A percentile compares a stretch with the other conserved stretches of the same genome.
Evolutionary conservation across 23 tunicate species (phyloP).

Genomic region (Styela plicata): DNA sequence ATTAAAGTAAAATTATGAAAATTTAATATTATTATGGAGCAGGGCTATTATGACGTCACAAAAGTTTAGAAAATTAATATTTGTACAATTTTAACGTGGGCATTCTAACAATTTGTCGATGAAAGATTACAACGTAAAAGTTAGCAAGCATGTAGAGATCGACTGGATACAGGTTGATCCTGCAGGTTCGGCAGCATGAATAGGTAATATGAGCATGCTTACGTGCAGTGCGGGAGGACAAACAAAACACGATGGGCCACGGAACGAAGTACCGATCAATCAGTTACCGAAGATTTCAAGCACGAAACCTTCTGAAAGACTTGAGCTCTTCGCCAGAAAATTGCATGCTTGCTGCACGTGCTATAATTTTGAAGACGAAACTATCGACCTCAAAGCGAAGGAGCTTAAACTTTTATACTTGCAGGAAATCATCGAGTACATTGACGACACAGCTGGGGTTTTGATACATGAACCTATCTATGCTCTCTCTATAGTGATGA

Average conservation of each 20-base stretch:
- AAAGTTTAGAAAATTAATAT: too few species aligned
- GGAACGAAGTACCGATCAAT: not conserved
- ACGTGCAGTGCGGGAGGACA: not conserved
- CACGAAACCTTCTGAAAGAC: conserved; percentile 45
- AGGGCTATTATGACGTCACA: too few species aligned
- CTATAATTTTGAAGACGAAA: conserved; percentile 33
- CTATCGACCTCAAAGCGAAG: conserved; percentile 39
- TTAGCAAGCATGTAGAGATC: too few species aligned
- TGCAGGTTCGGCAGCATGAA: not conserved
- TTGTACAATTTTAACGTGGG: too few species aligned
- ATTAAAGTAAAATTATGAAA: too few species aligned
- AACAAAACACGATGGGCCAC: not conserved
- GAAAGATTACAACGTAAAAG: too few species aligned
- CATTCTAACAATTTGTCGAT: too few species aligned
- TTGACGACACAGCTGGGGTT: conserved; percentile 59
- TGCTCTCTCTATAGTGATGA: conserved; percentile 54
- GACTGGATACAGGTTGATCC: not conserved
- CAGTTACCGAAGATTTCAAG: conserved; percentile 26
- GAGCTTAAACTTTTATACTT: conserved; percentile 56
- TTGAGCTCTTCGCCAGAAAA: conserved; percentile 64
- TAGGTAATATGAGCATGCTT: not conserved
- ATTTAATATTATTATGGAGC: too few species aligned
- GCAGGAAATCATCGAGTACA: conserved; percentile 63
- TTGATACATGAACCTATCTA: conserved; percentile 69
- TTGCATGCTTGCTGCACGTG: conserved; percentile 55